Conservation (phyloP, 37 sponge, comb jelly and placozoan species). For the Aplysina aerophoba region DNA sequence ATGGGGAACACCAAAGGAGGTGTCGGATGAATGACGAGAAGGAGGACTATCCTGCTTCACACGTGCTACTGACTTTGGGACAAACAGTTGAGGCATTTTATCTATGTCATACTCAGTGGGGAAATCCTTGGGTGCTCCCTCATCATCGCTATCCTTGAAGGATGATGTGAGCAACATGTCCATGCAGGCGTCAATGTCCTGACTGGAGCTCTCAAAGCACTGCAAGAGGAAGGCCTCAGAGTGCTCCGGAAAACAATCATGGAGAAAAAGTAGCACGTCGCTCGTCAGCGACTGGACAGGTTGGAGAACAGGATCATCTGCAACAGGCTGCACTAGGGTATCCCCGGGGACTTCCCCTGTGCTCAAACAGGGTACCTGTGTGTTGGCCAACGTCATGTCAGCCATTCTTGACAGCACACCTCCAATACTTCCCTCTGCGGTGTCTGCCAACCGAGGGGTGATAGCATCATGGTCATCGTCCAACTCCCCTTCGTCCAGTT, state of each 20-base stretch:
- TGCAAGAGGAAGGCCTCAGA: slow-evolving; percentile 7
- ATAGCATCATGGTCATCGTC: too few relatives aligned
- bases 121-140: too few relatives aligned
- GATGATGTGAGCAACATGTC: background rate
- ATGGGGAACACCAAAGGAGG: too few relatives aligned
- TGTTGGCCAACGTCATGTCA: background rate
- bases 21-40: too few relatives aligned
- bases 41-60: too few relatives aligned
- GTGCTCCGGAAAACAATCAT: slow-evolving; percentile 53
- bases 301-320: background rate
- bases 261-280: slow-evolving; percentile 36
- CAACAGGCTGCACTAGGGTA: background rate
- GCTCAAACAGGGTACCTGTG: background rate
- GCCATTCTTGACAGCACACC: too few relatives aligned
- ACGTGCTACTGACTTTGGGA: too few relatives aligned
- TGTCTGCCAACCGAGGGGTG: too few relatives aligned
- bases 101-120: too few relatives aligned
- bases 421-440: too few relatives aligned
- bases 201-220: slow-evolving; percentile 12
- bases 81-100: too few relatives aligned
- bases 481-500: too few relatives aligned
- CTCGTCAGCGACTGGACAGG: background rate
- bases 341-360: background rate
- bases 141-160: background rate
- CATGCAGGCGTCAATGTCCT: slow-evolving; percentile 12